These are phyloP conservation scores for Amblyraja radiata DNA, from an alignment of 2,797 vertebrate species.

Conservation along the genomic window DNA sequence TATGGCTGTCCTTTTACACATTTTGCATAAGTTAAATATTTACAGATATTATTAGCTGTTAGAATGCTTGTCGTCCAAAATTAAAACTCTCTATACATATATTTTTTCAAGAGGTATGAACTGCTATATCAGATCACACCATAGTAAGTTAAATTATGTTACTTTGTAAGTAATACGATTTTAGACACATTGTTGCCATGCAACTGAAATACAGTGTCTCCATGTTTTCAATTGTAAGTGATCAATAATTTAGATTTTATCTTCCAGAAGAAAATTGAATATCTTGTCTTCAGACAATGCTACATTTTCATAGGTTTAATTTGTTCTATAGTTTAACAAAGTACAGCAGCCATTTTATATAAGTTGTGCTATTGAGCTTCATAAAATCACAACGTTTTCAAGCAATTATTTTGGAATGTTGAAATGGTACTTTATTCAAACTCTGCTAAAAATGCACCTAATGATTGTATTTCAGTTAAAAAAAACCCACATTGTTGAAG, in stretches of 20 bases:
- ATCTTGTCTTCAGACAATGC: background rate
- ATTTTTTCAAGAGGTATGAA: slow-evolving; percentile 21
- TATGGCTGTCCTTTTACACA: slow-evolving; percentile 42
- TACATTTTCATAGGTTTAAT: background rate
- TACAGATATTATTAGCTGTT: slow-evolving; percentile 63
- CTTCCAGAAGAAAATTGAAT: slow-evolving; percentile 5
- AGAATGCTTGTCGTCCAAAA: slow-evolving; percentile 20
- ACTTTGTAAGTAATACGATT: slow-evolving; percentile 26
- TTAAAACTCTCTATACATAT: slow-evolving; percentile 37
- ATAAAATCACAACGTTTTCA: slow-evolving; percentile 4
- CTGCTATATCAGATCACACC: slow-evolving; percentile 16
- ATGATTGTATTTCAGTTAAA: no score
- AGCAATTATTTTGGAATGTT: slow-evolving; percentile 16
- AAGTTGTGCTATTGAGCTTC: background rate
- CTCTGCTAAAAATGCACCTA: no score
- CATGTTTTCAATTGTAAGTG: slow-evolving; percentile 20
- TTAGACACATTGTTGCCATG: slow-evolving; percentile 34
- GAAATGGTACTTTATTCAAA: background rate
- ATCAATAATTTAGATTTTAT: slow-evolving; percentile 33
- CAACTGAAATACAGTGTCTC: slow-evolving; percentile 37
- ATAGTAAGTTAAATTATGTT: slow-evolving; percentile 27
- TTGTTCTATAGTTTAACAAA: background rate
- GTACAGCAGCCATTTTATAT: background rate
- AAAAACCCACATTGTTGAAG: no score
- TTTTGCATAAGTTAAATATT: slow-evolving; percentile 71